Percentiles rank a stretch among this genome's conserved stretches.
Evolutionary conservation across 2,797 vertebrate genomes (phyloP).

Genomic region (Danio jaintianensis): DNA sequence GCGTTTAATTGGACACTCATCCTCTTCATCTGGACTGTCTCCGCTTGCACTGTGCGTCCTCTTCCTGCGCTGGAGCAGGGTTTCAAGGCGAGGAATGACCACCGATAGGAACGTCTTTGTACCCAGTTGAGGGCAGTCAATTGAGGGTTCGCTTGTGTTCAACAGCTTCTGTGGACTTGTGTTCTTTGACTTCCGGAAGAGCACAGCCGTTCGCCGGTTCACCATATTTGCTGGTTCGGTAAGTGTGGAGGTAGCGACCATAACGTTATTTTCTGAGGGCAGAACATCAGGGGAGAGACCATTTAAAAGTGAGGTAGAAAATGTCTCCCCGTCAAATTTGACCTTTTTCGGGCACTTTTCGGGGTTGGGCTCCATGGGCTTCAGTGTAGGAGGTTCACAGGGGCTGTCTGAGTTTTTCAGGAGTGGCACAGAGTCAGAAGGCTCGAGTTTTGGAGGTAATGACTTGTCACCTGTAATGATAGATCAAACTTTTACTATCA

Average conservation of each 20-base stretch:
- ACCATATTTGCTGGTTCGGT: conserved; percentile 83
- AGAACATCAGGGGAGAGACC: conserved; percentile 84
- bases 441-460: conserved; percentile 87
- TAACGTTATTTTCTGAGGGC: conserved; percentile 81
- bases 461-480: conserved; percentile 83
- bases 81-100: conserved; percentile 98
- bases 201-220: conserved; percentile 88
- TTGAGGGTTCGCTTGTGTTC: conserved; percentile 82
- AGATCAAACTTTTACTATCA: conserved; percentile 5
- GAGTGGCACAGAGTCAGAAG: conserved; percentile 85
- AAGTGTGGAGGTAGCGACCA: conserved; percentile 85
- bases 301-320: conserved; percentile 85
- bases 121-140: conserved; percentile 86
- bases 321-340: conserved; percentile 85
- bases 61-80: conserved; percentile 95
- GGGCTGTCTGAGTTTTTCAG: conserved; percentile 80
- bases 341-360: conserved; percentile 87
- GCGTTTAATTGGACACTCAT: conserved; percentile 90
- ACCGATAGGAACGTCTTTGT: conserved; percentile 98
- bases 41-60: conserved; percentile 89
- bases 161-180: conserved; percentile 92
- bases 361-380: conserved; percentile 81
- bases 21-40: conserved; percentile 84
- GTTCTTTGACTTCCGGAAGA: conserved; percentile 96
- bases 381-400: conserved; percentile 86